phyloP scores from a whole-genome alignment of 1,140 invertebrate species.

The Forficula auricularia region DNA sequence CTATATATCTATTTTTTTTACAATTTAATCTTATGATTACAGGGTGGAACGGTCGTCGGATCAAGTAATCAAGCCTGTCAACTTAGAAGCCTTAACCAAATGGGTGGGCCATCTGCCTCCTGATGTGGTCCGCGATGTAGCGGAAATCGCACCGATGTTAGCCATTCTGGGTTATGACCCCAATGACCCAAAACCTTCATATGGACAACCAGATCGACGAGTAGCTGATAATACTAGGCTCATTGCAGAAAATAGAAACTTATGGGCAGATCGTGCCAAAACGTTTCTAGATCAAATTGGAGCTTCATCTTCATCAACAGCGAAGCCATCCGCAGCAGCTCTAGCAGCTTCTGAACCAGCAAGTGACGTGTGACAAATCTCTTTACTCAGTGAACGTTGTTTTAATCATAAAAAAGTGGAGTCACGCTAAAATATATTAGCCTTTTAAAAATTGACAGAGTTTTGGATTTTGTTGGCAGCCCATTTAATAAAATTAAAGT shows the following conservation, averaged over 20 bases:
- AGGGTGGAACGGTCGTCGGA: conserved; percentile 95
- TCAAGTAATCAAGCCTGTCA: conserved; percentile 96
- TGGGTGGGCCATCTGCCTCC: conserved; percentile 88
- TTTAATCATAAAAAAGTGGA: no score
- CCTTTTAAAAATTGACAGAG: no score
- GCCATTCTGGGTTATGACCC: conserved; percentile 84
- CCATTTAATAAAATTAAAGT: no score
- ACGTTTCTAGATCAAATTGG: no score
- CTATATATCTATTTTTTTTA: conserved; percentile 1
- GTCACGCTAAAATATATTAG: no score
- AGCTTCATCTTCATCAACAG: no score
- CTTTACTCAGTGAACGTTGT: no score
- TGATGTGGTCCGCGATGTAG: conserved; percentile 81
- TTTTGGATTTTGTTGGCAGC: no score
- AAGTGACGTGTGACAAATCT: no score
- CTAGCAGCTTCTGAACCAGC: no score
- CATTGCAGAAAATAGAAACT: conserved; percentile 16
- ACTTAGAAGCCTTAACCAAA: conserved; percentile 86
- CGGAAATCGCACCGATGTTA: conserved; percentile 81
- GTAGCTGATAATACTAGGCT: conserved; percentile 62
- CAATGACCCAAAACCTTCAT: conserved; percentile 80
- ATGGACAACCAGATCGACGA: conserved; percentile 68
- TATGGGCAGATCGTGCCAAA: conserved; percentile 17
- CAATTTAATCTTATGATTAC: conserved; percentile 23
- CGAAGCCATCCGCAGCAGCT: no score